A percentile compares a stretch with the other conserved stretches of the same genome.
phyloP scores from a whole-genome alignment of 2,888 invertebrate genomes.

The Furcula furcula region DNA sequence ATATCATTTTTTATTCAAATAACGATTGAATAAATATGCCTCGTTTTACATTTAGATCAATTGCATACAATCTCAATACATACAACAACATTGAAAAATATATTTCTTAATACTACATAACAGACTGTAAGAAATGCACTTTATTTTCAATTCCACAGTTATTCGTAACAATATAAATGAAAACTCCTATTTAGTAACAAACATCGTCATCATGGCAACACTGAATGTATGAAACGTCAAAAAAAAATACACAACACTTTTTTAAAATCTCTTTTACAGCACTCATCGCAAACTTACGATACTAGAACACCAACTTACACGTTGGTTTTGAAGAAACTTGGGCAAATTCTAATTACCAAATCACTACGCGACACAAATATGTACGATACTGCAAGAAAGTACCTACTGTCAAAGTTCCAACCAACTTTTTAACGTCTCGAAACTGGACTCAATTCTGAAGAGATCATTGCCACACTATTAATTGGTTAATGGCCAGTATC shows the following conservation, averaged over 20 bases:
- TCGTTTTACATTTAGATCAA: slow-evolving; percentile 31
- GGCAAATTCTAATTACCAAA: no score
- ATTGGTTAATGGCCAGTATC: no score
- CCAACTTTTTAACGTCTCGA: no score
- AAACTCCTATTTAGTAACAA: slow-evolving; percentile 32
- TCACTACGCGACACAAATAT: no score
- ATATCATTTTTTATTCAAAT: slow-evolving; percentile 33
- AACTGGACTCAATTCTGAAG: no score
- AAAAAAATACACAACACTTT: slow-evolving; percentile 43
- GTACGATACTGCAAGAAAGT: no score
- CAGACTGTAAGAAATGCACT: slow-evolving; percentile 67
- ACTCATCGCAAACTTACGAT: slow-evolving; percentile 13
- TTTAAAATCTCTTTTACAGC: no score
- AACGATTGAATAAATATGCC: slow-evolving; percentile 52
- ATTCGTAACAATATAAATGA: slow-evolving; percentile 34
- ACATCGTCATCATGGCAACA: slow-evolving; percentile 64
- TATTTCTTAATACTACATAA: slow-evolving; percentile 43
- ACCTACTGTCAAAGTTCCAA: no score
- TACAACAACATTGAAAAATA: slow-evolving; percentile 54
- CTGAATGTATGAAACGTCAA: slow-evolving; percentile 41
- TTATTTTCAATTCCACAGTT: slow-evolving; percentile 54
- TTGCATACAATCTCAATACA: slow-evolving; percentile 26
- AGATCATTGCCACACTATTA: no score
- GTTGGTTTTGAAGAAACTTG: no score
- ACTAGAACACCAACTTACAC: slow-evolving; percentile 31